Base-by-base conservation (phyloP, 1,140 invertebrate genomes). In the Meloidogyne chitwoodi region DNA sequence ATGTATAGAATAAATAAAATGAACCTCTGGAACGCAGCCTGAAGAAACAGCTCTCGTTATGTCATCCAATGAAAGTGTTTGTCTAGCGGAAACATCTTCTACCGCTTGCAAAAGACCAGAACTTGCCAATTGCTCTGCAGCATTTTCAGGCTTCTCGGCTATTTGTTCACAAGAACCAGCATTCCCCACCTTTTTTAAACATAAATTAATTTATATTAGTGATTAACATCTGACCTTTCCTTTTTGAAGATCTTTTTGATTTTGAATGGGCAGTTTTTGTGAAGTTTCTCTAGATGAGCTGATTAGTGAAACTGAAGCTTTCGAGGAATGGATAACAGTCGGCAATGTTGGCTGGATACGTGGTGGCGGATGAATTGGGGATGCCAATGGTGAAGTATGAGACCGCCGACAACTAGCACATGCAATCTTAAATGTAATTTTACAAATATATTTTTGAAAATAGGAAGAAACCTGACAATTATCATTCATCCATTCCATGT, bases 21-120 rank as follows among this genome's bases (percentile, higher is more conserved):
- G n/a, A 27, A 85, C 74, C 74, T 86, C 76, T 16, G 85, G 86
- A 27, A 87, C 86, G 81, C 85, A 86, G 44, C 85, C 86, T 34
- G 74, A 79, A 14, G 81, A 69, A 24, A 87, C 85, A 62, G 80
- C 68, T 64, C 81, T 56, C 8, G 86, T 85, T 44, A 85, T 82
- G 48, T 85, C 84, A 68, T 87, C 86, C 24, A 85, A 76, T 5
- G 86, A 87, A 12, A 85, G 64, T 48, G 81, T 68, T 1, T 76
- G 74, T 26, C 84, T 68, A 0, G 75, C 74, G 22, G 77, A 78
- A 41, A 79, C 67, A 62, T 85, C 84, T 67, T 85, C 84, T 8
- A 86, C 76, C 10, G 86, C 76, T 62, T 87, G 84, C n/a, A 85
- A 68, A 19, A 85, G 72, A 12, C 79, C 78, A 16, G 74, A 73